phyloP scores from a whole-genome alignment of 1,140 invertebrate species.

The Hermatobates lingyangjiaoensis region DNA sequence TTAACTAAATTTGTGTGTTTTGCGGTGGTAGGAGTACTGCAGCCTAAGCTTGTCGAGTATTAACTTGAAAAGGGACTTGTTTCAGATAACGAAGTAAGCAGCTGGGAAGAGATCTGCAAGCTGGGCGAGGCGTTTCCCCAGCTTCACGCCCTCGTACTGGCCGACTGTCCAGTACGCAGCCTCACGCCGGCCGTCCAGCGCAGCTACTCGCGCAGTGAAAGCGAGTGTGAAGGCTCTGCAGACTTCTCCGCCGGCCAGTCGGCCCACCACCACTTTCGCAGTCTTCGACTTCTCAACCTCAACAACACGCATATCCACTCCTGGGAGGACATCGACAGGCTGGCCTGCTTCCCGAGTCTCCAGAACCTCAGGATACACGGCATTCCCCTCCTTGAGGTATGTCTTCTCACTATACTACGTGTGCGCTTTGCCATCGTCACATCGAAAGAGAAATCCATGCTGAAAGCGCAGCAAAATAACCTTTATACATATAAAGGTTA shows the following conservation, averaged over 20 bases:
- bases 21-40: no score
- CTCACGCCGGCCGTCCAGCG: slow-evolving; percentile 9
- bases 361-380: slow-evolving; percentile 57
- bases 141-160: slow-evolving; percentile 61
- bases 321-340: slow-evolving; percentile 72
- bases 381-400: slow-evolving; percentile 35
- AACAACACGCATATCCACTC: slow-evolving; percentile 60
- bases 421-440: not conserved
- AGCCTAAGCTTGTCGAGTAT: no score
- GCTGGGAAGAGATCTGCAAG: slow-evolving; percentile 65
- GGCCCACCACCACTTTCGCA: slow-evolving; percentile 38
- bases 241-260: slow-evolving; percentile 17
- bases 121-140: slow-evolving; percentile 67
- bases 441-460: no score
- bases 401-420: not conserved
- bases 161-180: slow-evolving; percentile 59
- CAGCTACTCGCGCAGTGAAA: slow-evolving; percentile 26
- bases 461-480: no score
- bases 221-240: slow-evolving; percentile 25
- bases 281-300: slow-evolving; percentile 59
- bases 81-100: slow-evolving; percentile 57
- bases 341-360: slow-evolving; percentile 63
- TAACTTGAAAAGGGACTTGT: no score
- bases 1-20: no score
- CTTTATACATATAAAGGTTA: no score